Conservation (phyloP, 1,140 invertebrate genomes). For the Thereuonema tuberculata region DNA sequence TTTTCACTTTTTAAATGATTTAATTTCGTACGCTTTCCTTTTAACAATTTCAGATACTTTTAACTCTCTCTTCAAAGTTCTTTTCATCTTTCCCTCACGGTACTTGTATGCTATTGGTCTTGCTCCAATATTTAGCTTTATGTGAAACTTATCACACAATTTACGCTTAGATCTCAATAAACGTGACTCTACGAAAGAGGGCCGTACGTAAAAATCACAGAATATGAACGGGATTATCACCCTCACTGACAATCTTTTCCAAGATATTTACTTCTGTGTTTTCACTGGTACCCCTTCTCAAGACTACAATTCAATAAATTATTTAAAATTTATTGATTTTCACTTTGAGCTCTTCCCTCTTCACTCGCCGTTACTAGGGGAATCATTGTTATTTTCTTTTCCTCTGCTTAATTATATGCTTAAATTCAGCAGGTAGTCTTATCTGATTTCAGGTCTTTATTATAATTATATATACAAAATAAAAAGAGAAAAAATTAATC, state of each 20-base stretch:
- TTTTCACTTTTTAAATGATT: no score
- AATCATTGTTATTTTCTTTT: neutral
- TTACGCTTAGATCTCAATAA: neutral
- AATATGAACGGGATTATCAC: neutral
- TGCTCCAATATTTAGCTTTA: neutral
- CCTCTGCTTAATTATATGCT: neutral
- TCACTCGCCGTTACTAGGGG: slow-evolving; percentile 29
- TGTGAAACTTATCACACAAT: neutral
- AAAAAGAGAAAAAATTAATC: no score
- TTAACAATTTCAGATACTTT: neutral
- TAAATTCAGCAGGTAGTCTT: neutral
- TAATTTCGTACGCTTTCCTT: neutral
- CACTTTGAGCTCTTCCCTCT: slow-evolving; percentile 28
- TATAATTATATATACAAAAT: no score
- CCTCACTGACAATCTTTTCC: neutral
- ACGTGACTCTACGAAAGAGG: neutral
- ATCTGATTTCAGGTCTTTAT: slow-evolving; percentile 16
- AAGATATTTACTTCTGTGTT: neutral
- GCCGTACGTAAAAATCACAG: neutral
- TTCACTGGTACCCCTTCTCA: neutral
- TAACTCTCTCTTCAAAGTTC: neutral
- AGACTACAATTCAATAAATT: neutral
- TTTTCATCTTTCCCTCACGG: slow-evolving; percentile 1
- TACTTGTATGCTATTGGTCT: slow-evolving; percentile 2
- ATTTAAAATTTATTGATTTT: slow-evolving; percentile 20